Conservation (phyloP, 2,888 invertebrate species). For the Opisthograptis luteolata region DNA sequence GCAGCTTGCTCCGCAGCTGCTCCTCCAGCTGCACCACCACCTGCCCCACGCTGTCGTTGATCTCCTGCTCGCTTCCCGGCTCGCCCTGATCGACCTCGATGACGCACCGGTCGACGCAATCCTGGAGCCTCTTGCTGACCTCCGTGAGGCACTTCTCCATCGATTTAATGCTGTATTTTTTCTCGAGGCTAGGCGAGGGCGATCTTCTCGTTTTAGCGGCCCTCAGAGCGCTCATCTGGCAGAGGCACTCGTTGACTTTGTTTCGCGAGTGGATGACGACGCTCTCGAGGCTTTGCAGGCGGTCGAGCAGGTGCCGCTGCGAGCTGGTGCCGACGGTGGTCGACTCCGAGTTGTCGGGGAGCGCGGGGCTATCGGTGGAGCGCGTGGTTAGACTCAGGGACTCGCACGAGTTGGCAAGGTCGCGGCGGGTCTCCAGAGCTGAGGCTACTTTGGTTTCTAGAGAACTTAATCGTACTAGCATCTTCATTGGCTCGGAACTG, state of each 20-base stretch:
- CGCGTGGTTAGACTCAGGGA: conserved; percentile 76
- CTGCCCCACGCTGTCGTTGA: conserved; percentile 81
- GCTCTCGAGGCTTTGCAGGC: conserved; percentile 85
- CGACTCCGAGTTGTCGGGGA: conserved; percentile 59
- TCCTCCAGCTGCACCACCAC: conserved; percentile 87
- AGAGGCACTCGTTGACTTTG: conserved; percentile 87
- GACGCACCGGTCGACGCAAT: conserved; percentile 85
- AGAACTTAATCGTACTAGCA: conserved; percentile 89
- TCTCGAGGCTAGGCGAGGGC: conserved; percentile 87
- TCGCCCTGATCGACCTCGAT: conserved; percentile 76
- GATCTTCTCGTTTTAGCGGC: conserved; percentile 86
- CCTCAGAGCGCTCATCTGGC: conserved; percentile 86
- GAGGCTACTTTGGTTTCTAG: conserved; percentile 91
- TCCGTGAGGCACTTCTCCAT: conserved; percentile 87
- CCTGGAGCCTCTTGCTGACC: conserved; percentile 85
- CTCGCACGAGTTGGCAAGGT: conserved; percentile 83
- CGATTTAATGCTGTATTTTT: conserved; percentile 85
- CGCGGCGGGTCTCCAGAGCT: conserved; percentile 75
- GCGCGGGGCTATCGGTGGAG: conserved; percentile 66
- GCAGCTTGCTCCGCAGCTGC: conserved; percentile 87
- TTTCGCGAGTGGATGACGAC: conserved; percentile 86
- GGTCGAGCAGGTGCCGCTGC: conserved; percentile 83
- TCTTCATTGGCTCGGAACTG: conserved; percentile 91
- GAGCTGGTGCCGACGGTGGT: conserved; percentile 77
- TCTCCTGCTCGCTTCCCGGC: conserved; percentile 50